These are phyloP conservation scores for Tachina lurida DNA, from an alignment of 2,888 invertebrate species.

Conservation along the genomic window DNA sequence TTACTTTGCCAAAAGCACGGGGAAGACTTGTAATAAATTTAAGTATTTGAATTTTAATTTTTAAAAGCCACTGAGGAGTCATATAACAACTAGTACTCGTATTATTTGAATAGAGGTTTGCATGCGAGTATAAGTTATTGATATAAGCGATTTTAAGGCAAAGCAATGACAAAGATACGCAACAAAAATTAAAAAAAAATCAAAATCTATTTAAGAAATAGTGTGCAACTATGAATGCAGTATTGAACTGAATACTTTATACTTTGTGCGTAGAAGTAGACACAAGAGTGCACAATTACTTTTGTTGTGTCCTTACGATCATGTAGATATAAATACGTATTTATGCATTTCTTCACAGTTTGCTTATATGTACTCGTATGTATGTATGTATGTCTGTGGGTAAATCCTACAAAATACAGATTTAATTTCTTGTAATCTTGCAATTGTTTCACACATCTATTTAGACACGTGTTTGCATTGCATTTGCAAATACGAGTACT, in stretches of 20 bases:
- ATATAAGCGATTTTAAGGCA: conserved; percentile 20
- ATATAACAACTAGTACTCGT: conserved; percentile 7
- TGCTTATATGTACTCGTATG: background rate
- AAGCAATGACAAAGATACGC: background rate
- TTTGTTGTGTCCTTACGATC: background rate
- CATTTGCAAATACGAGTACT: conserved; percentile 20
- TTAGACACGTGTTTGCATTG: conserved; percentile 16
- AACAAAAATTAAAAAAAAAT: background rate
- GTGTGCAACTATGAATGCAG: background rate
- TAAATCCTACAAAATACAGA: conserved; percentile 59
- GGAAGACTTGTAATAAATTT: background rate
- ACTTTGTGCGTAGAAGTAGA: conserved; percentile 41
- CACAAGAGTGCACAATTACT: conserved; percentile 12
- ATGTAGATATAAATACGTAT: conserved; percentile 4
- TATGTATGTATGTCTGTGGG: background rate
- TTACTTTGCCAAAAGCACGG: background rate
- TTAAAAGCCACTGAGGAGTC: background rate
- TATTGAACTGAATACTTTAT: conserved; percentile 46
- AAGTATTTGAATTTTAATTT: background rate
- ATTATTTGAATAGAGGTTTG: conserved; percentile 45
- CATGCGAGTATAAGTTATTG: conserved; percentile 42
- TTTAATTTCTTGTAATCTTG: conserved; percentile 73
- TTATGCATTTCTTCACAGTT: background rate
- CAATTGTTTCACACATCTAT: conserved; percentile 68
- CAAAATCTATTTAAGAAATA: background rate